Conservation (phyloP, 2,113 vertebrate species). For the Mugil cephalus region DNA sequence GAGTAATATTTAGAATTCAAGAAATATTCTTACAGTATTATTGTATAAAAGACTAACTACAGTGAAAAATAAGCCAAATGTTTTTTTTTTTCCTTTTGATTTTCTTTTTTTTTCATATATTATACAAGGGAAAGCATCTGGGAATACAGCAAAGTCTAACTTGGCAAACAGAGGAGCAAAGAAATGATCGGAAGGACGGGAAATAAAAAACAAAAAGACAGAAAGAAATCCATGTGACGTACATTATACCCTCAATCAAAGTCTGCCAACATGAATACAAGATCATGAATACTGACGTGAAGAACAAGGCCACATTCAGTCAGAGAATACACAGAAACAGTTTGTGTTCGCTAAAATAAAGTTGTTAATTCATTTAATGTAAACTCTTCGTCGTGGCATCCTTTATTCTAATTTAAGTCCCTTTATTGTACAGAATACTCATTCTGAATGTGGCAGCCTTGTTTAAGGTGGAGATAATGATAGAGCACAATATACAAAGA, state of each 20-base stretch:
- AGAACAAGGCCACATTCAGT: constrained; percentile 93
- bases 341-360: constrained; percentile 18
- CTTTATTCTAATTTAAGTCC: constrained; percentile 62
- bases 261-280: constrained; percentile 89
- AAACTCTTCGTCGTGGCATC: constrained; percentile 62
- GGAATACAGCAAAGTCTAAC: constrained; percentile 96
- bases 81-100: constrained; percentile 87
- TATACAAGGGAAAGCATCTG: constrained; percentile 98
- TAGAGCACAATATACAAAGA: constrained; percentile 91
- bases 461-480: constrained; percentile 84
- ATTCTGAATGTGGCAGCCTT: constrained; percentile 81
- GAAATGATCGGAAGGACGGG: constrained; percentile 71
- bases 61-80: constrained; percentile 99
- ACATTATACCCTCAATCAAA: constrained; percentile 87
- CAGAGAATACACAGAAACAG: constrained; percentile 77
- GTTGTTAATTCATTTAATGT: constrained; percentile 41
- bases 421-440: constrained; percentile 64
- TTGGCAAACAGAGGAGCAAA: constrained; percentile 93
- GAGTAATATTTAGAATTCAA: constrained; percentile 99
- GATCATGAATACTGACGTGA: constrained; percentile 94
- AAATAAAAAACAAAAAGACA: constrained; percentile 62
- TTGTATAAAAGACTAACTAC: constrained; percentile 99
- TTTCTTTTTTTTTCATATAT: constrained; percentile 87
- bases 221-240: constrained; percentile 86
- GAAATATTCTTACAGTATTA: constrained; percentile 99